A percentile compares a stretch with the other conserved stretches of the same genome.
Conservation (phyloP, 1,140 invertebrate species). For the Babylonia areolata region DNA sequence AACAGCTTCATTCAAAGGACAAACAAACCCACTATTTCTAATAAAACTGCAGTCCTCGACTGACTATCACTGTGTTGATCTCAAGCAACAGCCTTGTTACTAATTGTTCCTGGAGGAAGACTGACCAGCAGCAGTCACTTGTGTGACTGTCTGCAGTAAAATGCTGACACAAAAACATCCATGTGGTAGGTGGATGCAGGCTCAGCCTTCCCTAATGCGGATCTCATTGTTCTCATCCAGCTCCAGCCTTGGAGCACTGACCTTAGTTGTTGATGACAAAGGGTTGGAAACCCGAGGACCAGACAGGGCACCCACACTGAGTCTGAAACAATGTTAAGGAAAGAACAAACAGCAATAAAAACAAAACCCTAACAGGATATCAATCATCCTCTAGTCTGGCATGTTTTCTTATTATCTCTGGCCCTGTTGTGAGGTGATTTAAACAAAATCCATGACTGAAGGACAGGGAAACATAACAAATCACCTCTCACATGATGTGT, state of each 20-base stretch:
- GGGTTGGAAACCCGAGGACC: conserved; percentile 43
- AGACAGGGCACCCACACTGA: conserved; percentile 53
- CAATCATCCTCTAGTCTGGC: too few relatives aligned
- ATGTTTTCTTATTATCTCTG: too few relatives aligned
- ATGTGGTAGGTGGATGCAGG: not conserved
- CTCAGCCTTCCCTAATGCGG: conserved; percentile 54
- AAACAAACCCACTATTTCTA: not conserved
- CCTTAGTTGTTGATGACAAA: conserved; percentile 8
- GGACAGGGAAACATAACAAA: too few relatives aligned
- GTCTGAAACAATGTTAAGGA: conserved; percentile 32
- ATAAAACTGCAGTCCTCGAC: not conserved
- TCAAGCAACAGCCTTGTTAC: not conserved
- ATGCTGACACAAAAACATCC: not conserved
- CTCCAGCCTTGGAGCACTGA: conserved; percentile 55
- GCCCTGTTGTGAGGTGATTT: too few relatives aligned
- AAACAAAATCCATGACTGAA: too few relatives aligned
- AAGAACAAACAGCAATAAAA: not conserved
- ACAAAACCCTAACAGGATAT: too few relatives aligned
- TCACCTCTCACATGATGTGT: too few relatives aligned
- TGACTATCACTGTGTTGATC: not conserved
- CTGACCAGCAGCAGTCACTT: not conserved
- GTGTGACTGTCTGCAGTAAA: not conserved
- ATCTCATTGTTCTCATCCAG: conserved; percentile 70
- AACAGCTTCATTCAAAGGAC: not conserved
- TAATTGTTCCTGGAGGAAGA: too few relatives aligned